Conservation (phyloP, 1,140 invertebrate genomes). For the Odontomachus brunneus region DNA sequence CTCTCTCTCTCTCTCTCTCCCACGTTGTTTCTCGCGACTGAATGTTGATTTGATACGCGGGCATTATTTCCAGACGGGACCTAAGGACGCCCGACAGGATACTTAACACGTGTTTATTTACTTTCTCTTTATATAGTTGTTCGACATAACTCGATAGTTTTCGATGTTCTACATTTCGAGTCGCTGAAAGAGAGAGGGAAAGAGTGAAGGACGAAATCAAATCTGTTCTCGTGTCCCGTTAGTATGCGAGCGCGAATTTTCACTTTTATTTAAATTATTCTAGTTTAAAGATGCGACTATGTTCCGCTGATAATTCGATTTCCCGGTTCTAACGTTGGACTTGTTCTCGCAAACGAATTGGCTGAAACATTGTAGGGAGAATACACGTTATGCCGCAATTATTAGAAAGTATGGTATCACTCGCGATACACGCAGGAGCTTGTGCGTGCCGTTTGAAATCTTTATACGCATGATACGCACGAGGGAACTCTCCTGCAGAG, state of each 20-base stretch:
- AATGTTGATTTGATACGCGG: not conserved
- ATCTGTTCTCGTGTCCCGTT: too few relatives aligned
- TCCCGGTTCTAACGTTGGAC: not conserved
- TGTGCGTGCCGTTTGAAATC: slow-evolving; percentile 34
- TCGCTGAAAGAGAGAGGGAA: too few relatives aligned
- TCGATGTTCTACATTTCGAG: too few relatives aligned
- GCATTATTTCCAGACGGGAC: too few relatives aligned
- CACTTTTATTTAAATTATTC: not conserved
- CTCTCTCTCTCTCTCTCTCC: too few relatives aligned
- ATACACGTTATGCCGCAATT: slow-evolving; percentile 7
- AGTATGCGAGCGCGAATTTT: too few relatives aligned
- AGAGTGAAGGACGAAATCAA: too few relatives aligned
- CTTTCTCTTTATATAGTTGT: too few relatives aligned
- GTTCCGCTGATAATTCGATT: not conserved
- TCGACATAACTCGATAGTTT: too few relatives aligned
- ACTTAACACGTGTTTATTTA: too few relatives aligned
- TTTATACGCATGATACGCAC: slow-evolving; percentile 47
- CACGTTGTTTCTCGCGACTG: not conserved
- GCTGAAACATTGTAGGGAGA: not conserved
- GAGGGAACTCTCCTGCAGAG: slow-evolving; percentile 22
- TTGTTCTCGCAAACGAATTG: not conserved
- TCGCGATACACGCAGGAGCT: slow-evolving; percentile 19
- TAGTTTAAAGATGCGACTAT: not conserved
- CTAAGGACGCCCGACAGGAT: too few relatives aligned
- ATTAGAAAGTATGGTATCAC: slow-evolving; percentile 23